Base-by-base conservation (phyloP, 2,113 vertebrate genomes). In the Pampusana beccarii region DNA sequence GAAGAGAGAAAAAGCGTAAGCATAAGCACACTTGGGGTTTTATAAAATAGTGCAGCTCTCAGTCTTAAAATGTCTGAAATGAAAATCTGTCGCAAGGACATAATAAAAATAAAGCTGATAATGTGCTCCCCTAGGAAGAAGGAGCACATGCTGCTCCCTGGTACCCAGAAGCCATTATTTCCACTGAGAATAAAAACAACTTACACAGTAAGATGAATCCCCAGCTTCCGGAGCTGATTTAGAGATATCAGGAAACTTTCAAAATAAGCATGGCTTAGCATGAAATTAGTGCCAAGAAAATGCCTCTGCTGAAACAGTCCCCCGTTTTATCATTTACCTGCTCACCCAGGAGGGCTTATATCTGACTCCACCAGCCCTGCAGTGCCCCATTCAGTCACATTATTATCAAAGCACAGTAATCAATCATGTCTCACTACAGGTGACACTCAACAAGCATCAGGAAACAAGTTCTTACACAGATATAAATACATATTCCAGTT, bases 21-120 rank as follows among this genome's bases (percentile, higher is more conserved):
- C 31, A 72, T 53, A 81, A 81, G 71, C 1, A 5, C 3, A 14
- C 11, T 72, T 60, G 34, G 34, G 5, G 11, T 65, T 90, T 81
- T 93, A 90, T 88, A 93, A 95, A 71, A 40, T 65, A 78, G 38
- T 78, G 42, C 75, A 88, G 61, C 44, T 93, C 36, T 86, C 46
- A 83, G 57, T 89, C 64, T 94, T 67, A 73, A 95, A 90, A 82
- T 13, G 53, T 75, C 82, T 91, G 71, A 87, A 93, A 91, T 61
- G 48, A 96, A 96, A 95, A 80, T 92, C 57, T 88, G 26, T 56
- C 92, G 44, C 65, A 44, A 62, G 25, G 51, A 61, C 80, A 40
- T 57, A 81, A 90, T 82, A 85, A 72, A 92, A 92, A 80, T 79
- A 83, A 95, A 95, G 92, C 82, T 87, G 88, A 87, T 66, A 79